These are phyloP conservation scores for Lasiurus borealis DNA, from an alignment of 2,113 vertebrate genomes.

Conservation along the genomic window DNA sequence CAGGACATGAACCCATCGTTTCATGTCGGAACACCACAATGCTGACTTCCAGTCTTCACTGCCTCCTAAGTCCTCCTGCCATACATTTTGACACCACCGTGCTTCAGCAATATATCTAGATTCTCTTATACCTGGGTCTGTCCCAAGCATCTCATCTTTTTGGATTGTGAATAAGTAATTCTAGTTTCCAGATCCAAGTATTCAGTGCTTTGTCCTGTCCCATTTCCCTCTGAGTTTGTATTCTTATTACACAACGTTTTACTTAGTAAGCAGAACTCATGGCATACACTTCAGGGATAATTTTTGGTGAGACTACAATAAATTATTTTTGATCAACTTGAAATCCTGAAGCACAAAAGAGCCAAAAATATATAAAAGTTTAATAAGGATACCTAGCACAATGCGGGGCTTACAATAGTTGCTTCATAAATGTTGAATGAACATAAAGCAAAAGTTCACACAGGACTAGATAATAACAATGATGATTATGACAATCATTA, in stretches of 20 bases:
- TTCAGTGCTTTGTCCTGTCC: conserved; percentile 26
- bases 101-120: neutral
- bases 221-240: conserved; percentile 49
- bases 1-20: conserved; percentile 8
- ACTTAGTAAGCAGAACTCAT: conserved; percentile 56
- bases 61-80: neutral
- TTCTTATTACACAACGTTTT: conserved; percentile 57
- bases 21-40: neutral
- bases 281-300: conserved; percentile 31
- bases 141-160: neutral
- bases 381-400: conserved; percentile 56
- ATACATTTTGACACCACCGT: conserved; percentile 43
- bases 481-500: neutral
- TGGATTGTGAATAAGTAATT: neutral
- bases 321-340: conserved; percentile 55
- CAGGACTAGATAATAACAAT: conserved; percentile 42
- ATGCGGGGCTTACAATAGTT: neutral
- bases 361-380: conserved; percentile 43
- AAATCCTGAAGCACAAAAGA: conserved; percentile 59
- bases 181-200: conserved; percentile 36
- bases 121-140: neutral
- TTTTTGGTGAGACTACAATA: neutral
- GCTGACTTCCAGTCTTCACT: conserved; percentile 26
- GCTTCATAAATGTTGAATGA: conserved; percentile 37
- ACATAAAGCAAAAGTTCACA: conserved; percentile 35